These are phyloP conservation scores for Poecilia picta DNA, from an alignment of 2,797 vertebrate species.

Conservation along the genomic window DNA sequence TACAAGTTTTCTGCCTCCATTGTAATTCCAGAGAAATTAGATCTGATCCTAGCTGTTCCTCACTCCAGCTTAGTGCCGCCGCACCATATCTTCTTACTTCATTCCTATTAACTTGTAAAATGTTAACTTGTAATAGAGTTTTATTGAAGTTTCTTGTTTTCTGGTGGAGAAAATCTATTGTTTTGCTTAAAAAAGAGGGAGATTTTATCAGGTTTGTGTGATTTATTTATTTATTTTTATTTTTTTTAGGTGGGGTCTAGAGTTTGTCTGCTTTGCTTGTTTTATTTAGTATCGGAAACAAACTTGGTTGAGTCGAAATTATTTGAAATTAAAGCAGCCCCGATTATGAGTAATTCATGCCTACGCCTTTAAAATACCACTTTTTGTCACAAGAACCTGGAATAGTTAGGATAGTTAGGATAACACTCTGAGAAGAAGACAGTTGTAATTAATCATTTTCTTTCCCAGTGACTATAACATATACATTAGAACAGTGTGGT, in stretches of 20 bases:
- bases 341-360: not conserved
- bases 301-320: not conserved
- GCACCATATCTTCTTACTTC: not conserved
- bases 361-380: not conserved
- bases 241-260: not conserved
- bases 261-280: not conserved
- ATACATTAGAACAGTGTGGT: not conserved
- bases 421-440: not conserved
- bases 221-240: not conserved
- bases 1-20: not conserved
- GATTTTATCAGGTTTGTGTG: not conserved
- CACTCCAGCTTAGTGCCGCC: not conserved
- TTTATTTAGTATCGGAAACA: not conserved
- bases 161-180: not conserved
- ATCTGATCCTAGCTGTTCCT: not conserved
- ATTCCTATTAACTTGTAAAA: not conserved
- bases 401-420: not conserved
- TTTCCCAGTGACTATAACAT: not conserved
- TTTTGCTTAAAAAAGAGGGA: too few species aligned
- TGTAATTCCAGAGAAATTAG: not conserved
- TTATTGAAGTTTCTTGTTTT: not conserved
- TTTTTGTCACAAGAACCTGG: not conserved
- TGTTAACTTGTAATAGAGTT: not conserved
- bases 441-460: not conserved
- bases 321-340: not conserved